Evolutionary conservation across 2,888 invertebrate genomes (phyloP).

Genomic region (Oscheius sp.): DNA sequence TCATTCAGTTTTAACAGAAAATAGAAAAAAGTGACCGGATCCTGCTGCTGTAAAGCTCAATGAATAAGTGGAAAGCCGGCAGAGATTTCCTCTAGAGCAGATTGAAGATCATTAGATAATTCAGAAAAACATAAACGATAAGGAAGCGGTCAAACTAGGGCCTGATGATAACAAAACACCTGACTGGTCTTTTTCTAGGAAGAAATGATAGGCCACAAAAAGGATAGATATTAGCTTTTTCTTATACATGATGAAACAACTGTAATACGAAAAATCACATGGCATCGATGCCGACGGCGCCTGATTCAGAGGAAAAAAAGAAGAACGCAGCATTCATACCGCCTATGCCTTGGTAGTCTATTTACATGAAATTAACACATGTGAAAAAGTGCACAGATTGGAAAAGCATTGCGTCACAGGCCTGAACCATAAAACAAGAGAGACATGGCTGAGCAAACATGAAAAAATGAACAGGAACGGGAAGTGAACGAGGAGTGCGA

Average conservation of each 20-base stretch:
- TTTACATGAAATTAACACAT: neutral
- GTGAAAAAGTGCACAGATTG: neutral
- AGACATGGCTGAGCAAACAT: constrained; percentile 24
- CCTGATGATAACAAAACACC: constrained; percentile 21
- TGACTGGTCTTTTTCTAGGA: constrained; percentile 17
- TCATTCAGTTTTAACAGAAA: neutral
- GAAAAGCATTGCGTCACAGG: constrained; percentile 13
- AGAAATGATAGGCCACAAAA: neutral
- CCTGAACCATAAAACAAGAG: constrained; percentile 30
- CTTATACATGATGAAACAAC: neutral
- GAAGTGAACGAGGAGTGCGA: neutral
- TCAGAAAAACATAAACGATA: constrained; percentile 5
- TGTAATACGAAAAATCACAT: constrained; percentile 9
- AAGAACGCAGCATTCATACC: neutral
- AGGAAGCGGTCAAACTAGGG: constrained; percentile 14
- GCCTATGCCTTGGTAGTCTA: neutral
- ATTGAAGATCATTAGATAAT: neutral
- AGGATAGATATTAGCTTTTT: constrained; percentile 17
- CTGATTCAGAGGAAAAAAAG: constrained; percentile 10
- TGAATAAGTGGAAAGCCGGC: too few species aligned
- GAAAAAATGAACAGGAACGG: constrained; percentile 27
- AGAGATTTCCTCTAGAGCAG: too few species aligned
- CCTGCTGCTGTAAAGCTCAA: too few species aligned
- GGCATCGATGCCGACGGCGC: neutral
- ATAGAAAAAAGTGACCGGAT: neutral